These are phyloP conservation scores for Podocnemis expansa DNA, from an alignment of 2,113 vertebrate genomes.

Conservation along the genomic window DNA sequence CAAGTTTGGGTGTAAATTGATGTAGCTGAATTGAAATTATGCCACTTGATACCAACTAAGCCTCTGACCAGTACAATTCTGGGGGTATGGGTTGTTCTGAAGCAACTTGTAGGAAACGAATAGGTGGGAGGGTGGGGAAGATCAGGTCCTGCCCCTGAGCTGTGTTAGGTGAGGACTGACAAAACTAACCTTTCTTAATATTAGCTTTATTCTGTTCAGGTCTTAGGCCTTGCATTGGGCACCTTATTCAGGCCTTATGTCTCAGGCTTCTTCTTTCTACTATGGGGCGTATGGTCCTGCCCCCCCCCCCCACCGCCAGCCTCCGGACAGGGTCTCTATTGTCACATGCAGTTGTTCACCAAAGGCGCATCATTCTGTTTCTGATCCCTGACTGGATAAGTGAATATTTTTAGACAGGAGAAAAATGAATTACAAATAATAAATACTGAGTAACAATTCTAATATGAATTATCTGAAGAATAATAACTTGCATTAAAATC, in stretches of 20 bases:
- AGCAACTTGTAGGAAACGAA: background rate
- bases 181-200: too few relatives aligned
- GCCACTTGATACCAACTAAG: background rate
- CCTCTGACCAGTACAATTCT: accelerated
- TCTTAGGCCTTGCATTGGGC: too few relatives aligned
- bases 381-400: slow-evolving; percentile 14
- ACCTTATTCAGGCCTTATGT: too few relatives aligned
- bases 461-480: background rate
- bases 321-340: background rate
- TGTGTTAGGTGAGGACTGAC: too few relatives aligned
- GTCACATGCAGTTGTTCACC: slow-evolving; percentile 1
- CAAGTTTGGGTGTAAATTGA: background rate
- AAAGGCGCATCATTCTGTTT: slow-evolving; percentile 22
- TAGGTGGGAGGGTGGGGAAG: too few relatives aligned
- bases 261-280: too few relatives aligned
- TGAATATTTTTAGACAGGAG: slow-evolving; percentile 33
- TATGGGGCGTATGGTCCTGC: too few relatives aligned
- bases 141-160: too few relatives aligned
- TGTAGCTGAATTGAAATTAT: background rate
- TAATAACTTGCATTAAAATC: background rate
- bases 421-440: slow-evolving; percentile 37
- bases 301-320: too few relatives aligned
- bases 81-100: background rate
- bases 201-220: too few relatives aligned
- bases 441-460: background rate